phyloP scores from a whole-genome alignment of 2,797 vertebrate genomes.

The Cyclopterus lumpus region DNA sequence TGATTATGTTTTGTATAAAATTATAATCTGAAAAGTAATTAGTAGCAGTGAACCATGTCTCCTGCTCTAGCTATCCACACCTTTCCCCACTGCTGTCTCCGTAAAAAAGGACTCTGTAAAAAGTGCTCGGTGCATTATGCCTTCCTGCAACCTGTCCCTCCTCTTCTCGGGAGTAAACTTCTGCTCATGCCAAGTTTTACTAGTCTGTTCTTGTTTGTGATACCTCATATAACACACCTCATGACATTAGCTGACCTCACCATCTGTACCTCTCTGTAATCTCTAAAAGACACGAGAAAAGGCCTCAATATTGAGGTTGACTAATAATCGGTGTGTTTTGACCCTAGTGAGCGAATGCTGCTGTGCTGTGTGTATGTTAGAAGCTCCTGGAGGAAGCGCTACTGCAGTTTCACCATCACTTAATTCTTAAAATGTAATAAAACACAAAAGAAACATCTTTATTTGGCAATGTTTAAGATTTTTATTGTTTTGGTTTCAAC shows the following conservation, averaged over 20 bases:
- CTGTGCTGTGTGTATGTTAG: neutral
- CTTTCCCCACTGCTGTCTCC: neutral
- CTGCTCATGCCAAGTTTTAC: neutral
- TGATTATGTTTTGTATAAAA: neutral
- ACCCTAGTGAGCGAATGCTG: too few relatives aligned
- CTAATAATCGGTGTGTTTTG: neutral
- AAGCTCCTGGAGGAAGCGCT: neutral
- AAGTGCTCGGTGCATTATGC: neutral
- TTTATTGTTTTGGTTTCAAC: constrained; percentile 77
- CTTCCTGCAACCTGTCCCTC: neutral
- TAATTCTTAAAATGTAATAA: constrained; percentile 8
- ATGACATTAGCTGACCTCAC: neutral
- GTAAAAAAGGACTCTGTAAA: neutral
- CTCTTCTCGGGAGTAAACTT: neutral
- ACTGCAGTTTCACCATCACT: neutral
- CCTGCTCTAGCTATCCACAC: neutral
- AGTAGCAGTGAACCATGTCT: neutral
- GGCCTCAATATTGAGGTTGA: neutral
- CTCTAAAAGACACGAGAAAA: neutral
- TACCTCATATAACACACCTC: neutral
- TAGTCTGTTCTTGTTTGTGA: neutral
- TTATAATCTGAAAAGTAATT: neutral
- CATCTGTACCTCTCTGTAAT: neutral
- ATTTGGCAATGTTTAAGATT: constrained; percentile 63
- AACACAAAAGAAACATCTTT: constrained; percentile 40